A percentile compares a stretch with the other conserved stretches of the same genome.
These are phyloP conservation scores for Chondrilla cf. caribensis DNA, from an alignment of 37 sponge, comb jelly and placozoan genomes.

Conservation along the genomic window DNA sequence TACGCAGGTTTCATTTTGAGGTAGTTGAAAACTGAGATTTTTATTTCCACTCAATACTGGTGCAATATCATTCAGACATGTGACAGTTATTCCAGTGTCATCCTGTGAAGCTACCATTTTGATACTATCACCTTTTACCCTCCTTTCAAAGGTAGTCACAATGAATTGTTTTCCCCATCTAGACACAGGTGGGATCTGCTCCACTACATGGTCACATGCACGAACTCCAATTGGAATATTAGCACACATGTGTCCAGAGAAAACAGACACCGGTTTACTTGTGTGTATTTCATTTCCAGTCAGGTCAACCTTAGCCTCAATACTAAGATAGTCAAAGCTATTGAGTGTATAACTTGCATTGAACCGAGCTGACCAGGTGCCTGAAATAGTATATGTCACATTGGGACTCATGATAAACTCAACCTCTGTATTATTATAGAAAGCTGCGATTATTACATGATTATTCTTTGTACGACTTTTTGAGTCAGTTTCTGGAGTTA, in stretches of 20 bases:
- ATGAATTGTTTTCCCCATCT: slow-evolving; percentile 54
- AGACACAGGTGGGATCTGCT: slow-evolving; percentile 54
- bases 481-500: too few relatives aligned
- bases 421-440: too few relatives aligned
- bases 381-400: too few relatives aligned
- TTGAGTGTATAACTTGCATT: too few relatives aligned
- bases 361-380: too few relatives aligned
- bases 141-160: slow-evolving; percentile 24
- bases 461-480: too few relatives aligned
- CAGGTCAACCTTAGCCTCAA: background rate
- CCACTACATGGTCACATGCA: slow-evolving; percentile 52
- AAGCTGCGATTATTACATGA: too few relatives aligned
- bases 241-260: slow-evolving; percentile 34
- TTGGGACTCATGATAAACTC: too few relatives aligned
- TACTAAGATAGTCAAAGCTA: background rate
- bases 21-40: too few relatives aligned
- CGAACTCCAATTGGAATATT: background rate
- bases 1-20: too few relatives aligned
- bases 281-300: slow-evolving; percentile 35
- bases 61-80: background rate
- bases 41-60: too few relatives aligned
- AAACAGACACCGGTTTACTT: slow-evolving; percentile 32
- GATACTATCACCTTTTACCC: slow-evolving; percentile 14
- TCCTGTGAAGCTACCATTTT: slow-evolving; percentile 30
- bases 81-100: slow-evolving; percentile 28